A percentile compares a stretch with the other conserved stretches of the same genome.
Evolutionary conservation across 1,140 invertebrate genomes (phyloP).

Genomic region (Drosophila repletoides): DNA sequence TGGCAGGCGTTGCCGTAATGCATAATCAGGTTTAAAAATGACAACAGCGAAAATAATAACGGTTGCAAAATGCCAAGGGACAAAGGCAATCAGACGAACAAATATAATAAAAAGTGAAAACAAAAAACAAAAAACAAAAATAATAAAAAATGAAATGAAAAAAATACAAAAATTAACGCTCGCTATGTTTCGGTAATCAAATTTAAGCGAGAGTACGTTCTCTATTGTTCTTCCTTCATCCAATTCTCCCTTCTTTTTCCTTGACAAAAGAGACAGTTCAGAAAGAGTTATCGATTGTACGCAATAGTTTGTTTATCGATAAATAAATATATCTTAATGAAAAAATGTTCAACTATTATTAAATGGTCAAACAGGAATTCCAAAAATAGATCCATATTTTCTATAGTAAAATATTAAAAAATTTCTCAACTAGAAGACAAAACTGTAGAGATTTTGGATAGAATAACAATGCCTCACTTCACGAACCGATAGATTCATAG

Average conservation of each 20-base stretch:
- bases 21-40: constrained; percentile 76
- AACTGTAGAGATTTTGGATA: neutral
- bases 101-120: neutral
- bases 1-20: constrained; percentile 30
- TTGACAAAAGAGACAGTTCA: constrained; percentile 1
- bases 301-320: no score
- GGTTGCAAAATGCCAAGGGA: constrained; percentile 56
- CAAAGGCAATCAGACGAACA: constrained; percentile 58
- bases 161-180: constrained; percentile 71
- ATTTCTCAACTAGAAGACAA: neutral
- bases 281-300: no score
- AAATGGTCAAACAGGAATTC: no score
- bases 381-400: constrained; percentile 21
- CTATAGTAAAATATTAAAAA: neutral
- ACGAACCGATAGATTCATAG: no score
- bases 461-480: no score
- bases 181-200: constrained; percentile 61
- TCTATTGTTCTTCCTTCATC: constrained; percentile 36
- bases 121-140: neutral
- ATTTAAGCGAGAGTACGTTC: constrained; percentile 50
- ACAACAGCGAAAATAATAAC: constrained; percentile 56
- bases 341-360: no score
- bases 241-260: neutral
- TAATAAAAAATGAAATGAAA: constrained; percentile 18
- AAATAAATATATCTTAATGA: constrained; percentile 15